Conservation (phyloP, 2,888 invertebrate species). For the Branchipolynoe longqiensis region DNA sequence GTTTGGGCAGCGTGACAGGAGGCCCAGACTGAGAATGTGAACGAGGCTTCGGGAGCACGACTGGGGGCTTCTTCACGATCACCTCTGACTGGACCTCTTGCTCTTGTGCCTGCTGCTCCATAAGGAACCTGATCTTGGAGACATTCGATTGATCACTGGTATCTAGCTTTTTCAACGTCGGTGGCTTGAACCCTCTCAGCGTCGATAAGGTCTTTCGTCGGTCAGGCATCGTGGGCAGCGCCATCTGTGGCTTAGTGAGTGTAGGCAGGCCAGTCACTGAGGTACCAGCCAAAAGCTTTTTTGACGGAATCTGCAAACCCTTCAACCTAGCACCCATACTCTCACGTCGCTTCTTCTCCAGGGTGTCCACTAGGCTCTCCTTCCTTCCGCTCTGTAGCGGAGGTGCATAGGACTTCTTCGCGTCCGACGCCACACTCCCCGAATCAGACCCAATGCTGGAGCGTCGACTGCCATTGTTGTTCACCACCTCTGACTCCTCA, state of each 20-base stretch:
- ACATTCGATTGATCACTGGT: not conserved
- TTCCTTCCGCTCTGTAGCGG: slow-evolving; percentile 43
- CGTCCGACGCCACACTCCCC: slow-evolving; percentile 30
- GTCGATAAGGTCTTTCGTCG: not conserved
- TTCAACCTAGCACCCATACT: slow-evolving; percentile 54
- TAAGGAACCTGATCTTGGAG: not conserved
- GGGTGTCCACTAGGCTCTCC: slow-evolving; percentile 53
- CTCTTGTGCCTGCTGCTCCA: not conserved
- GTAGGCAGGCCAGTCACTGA: slow-evolving; percentile 39
- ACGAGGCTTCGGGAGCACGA: slow-evolving; percentile 5
- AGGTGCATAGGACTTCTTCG: slow-evolving; percentile 21
- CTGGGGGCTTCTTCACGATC: not conserved
- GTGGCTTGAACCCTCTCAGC: slow-evolving; percentile 31
- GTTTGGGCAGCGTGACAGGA: slow-evolving; percentile 17
- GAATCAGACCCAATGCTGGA: slow-evolving; percentile 47
- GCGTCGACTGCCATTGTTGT: not conserved
- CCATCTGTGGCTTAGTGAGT: not conserved
- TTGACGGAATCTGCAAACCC: slow-evolving; percentile 55
- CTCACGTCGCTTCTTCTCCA: slow-evolving; percentile 59
- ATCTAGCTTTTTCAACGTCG: slow-evolving; percentile 28
- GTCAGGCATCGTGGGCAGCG: not conserved
- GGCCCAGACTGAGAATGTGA: not conserved
- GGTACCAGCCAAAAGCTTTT: not conserved
- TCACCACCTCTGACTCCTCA: not conserved
- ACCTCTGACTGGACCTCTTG: not conserved